phyloP scores from a whole-genome alignment of 2,888 invertebrate species.

The Sphecodes monilicornis region DNA sequence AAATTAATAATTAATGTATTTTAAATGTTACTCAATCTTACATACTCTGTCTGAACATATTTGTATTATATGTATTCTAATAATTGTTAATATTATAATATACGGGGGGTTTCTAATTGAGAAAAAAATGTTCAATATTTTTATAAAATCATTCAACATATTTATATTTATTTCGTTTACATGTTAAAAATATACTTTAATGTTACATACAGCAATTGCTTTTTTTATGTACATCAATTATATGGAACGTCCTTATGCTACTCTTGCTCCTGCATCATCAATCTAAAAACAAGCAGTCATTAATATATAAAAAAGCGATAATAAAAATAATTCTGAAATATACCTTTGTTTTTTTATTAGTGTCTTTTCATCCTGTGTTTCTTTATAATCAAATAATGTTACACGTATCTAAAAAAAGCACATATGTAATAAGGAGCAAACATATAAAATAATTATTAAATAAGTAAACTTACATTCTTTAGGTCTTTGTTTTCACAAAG shows the following conservation, averaged over 20 bases:
- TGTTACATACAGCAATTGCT: too few relatives aligned
- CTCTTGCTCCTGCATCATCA: neutral
- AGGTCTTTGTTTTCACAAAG: slow-evolving; percentile 83
- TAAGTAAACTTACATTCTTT: slow-evolving; percentile 63
- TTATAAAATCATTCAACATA: neutral
- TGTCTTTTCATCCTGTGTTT: neutral
- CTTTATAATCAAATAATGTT: slow-evolving; percentile 20
- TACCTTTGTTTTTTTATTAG: slow-evolving; percentile 42
- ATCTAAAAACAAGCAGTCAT: slow-evolving; percentile 3
- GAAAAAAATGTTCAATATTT: neutral
- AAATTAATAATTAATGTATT: neutral
- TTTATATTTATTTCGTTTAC: neutral
- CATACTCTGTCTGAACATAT: neutral
- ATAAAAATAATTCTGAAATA: slow-evolving; percentile 10
- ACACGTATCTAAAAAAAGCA: slow-evolving; percentile 31
- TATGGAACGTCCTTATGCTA: neutral
- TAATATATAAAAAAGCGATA: neutral
- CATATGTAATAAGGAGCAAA: neutral
- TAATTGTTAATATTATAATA: neutral
- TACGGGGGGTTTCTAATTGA: too few relatives aligned
- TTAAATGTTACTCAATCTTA: neutral
- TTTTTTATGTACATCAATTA: neutral
- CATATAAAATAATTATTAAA: neutral
- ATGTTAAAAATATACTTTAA: too few relatives aligned
- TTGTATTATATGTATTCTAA: neutral